Conservation (phyloP, 2,113 vertebrate species). For the Centropristis striata region DNA sequence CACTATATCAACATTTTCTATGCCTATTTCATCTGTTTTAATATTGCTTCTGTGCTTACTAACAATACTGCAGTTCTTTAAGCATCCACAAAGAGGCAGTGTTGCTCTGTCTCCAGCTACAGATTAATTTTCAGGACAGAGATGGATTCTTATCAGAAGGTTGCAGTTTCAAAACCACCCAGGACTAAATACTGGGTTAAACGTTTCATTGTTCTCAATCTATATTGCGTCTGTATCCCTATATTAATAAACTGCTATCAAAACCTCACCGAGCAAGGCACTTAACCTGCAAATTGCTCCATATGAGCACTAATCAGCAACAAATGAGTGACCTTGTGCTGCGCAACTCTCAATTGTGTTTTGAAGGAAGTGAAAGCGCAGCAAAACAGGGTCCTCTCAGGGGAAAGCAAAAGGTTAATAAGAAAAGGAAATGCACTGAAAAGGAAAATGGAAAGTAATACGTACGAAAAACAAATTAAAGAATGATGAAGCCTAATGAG, state of each 20-base stretch:
- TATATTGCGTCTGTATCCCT: not conserved
- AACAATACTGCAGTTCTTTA: constrained; percentile 40
- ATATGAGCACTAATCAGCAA: not conserved
- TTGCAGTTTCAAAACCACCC: not conserved
- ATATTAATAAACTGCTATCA: not conserved
- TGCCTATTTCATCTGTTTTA: no score
- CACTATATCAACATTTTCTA: no score
- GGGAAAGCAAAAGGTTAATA: constrained; percentile 1
- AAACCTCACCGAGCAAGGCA: not conserved
- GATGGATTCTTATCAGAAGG: not conserved
- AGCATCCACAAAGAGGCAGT: constrained; percentile 46
- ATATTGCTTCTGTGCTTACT: no score
- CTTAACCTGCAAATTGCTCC: not conserved
- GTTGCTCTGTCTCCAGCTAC: constrained; percentile 22
- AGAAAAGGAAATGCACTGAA: not conserved
- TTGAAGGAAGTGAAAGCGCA: not conserved
- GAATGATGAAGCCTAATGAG: not conserved
- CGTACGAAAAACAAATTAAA: not conserved
- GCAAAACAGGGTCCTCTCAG: not conserved
- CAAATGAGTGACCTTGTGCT: not conserved
- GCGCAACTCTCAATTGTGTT: not conserved
- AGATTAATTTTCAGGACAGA: not conserved
- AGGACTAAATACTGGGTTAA: no score
- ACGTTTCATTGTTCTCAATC: no score
- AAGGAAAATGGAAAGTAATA: not conserved